Base-by-base conservation (phyloP, 2,888 invertebrate species). In the Cryptocephalus moraei region DNA sequence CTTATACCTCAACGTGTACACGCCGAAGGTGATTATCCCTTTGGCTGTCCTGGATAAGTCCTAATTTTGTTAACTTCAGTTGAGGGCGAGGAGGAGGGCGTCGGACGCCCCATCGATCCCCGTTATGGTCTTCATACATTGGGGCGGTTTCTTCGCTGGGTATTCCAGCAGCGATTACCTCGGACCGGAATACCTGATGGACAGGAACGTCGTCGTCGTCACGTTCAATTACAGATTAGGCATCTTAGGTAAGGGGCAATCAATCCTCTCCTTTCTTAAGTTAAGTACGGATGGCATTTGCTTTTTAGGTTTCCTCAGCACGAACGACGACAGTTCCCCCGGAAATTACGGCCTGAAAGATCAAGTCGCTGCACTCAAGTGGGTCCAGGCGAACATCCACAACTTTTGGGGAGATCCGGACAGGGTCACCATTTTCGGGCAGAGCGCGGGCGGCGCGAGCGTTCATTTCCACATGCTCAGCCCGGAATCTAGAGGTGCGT, bases 81-180 rank as follows among this genome's bases (percentile, higher is more conserved):
- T 50, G 10, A 45, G 44, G n/a, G 38, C 44, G 3, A 50, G 38
- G 32, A 39, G 36, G 22, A 1, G 38, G 8, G 31, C 36, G 10
- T 36, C 46, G 3, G 41, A 12, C 33, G 41, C 31, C 6, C 12
- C 33, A 13, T 36, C 43, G 14, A 38, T 58, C 4, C 73, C 75
- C 0, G 75, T 76, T 0, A 73, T 76, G 72, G 70, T 76, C 2
- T 75, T 73, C 48, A 72, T 76, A 45, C 72, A 74, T 57, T 76
- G 74, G 32, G 77, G 77, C 0, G 76, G 72, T 10, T 76, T 72
- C 58, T 73, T 76, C 53, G 65, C 72, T 9, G 76, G 76, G 9
- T 62, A 68, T 1, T 67, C 72, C 0, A 64, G 63, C 22, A 74
- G 73, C 10, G 53, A 57, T 8, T 46, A 71, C 8, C 60, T 68